Evolutionary conservation across 1,140 invertebrate species (phyloP).

Genomic region (Melitaea cinxia): DNA sequence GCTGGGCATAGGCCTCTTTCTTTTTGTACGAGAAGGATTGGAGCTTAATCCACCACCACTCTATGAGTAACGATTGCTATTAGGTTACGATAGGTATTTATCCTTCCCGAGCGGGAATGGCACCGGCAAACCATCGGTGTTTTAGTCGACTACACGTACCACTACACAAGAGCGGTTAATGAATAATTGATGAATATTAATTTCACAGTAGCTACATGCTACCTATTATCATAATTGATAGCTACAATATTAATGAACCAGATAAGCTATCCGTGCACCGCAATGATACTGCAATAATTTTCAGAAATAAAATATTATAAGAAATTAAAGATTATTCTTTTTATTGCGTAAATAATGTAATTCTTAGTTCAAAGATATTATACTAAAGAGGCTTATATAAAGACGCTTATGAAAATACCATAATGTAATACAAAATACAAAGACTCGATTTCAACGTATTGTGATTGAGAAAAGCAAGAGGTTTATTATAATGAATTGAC

Average conservation of each 20-base stretch:
- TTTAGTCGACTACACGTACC: too few species aligned
- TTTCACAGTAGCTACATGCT: neutral
- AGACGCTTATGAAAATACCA: neutral
- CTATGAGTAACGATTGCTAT: too few species aligned
- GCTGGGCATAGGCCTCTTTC: too few species aligned
- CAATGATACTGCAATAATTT: neutral
- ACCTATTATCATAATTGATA: neutral
- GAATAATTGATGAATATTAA: too few species aligned
- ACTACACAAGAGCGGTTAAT: too few species aligned
- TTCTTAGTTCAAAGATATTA: neutral
- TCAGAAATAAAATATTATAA: neutral
- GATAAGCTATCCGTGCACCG: neutral
- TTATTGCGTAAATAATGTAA: neutral
- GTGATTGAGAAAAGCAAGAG: neutral
- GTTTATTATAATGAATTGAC: too few species aligned
- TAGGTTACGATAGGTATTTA: too few species aligned
- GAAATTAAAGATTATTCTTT: neutral
- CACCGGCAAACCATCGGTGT: too few species aligned
- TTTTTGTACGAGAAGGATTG: too few species aligned
- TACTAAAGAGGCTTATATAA: neutral
- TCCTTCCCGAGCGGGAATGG: too few species aligned
- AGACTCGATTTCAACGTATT: too few species aligned
- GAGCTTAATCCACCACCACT: too few species aligned
- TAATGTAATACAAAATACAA: neutral
- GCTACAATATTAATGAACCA: conserved; percentile 2